These are phyloP conservation scores for Cryptus armator DNA, from an alignment of 2,888 invertebrate species.

Conservation along the genomic window DNA sequence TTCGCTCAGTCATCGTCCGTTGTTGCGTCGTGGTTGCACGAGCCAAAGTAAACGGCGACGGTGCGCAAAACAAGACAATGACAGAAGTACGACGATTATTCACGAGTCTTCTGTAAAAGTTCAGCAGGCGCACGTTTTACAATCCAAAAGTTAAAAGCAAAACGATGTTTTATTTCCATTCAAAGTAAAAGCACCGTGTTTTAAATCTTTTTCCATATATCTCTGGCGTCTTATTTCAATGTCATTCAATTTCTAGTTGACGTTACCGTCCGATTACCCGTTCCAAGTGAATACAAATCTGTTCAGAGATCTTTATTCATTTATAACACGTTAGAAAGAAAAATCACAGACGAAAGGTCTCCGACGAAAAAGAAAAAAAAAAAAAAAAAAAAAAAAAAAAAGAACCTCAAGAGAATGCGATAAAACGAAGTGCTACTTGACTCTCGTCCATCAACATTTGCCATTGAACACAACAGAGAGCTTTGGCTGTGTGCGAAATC, in stretches of 20 bases:
- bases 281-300: background rate
- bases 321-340: background rate
- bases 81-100: slow-evolving; percentile 15
- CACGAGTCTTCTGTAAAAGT: background rate
- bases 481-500: slow-evolving; percentile 32
- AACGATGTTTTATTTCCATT: background rate
- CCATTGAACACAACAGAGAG: background rate
- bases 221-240: background rate
- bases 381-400: background rate
- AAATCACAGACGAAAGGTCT: background rate
- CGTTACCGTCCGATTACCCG: background rate
- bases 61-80: slow-evolving; percentile 20
- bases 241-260: background rate
- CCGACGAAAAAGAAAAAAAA: background rate
- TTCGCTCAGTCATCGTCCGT: slow-evolving; percentile 14
- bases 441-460: slow-evolving; percentile 44
- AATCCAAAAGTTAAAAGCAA: background rate
- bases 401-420: slow-evolving; percentile 33
- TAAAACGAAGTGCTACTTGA: slow-evolving; percentile 35
- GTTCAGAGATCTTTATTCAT: background rate
- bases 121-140: background rate
- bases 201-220: background rate
- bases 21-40: slow-evolving; percentile 25
- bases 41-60: slow-evolving; percentile 23
- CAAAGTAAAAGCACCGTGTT: background rate